Evolutionary conservation across 2,888 invertebrate genomes (phyloP), one percentile per base, ranked within the genome.

Genomic region (Mantis religiosa): DNA sequence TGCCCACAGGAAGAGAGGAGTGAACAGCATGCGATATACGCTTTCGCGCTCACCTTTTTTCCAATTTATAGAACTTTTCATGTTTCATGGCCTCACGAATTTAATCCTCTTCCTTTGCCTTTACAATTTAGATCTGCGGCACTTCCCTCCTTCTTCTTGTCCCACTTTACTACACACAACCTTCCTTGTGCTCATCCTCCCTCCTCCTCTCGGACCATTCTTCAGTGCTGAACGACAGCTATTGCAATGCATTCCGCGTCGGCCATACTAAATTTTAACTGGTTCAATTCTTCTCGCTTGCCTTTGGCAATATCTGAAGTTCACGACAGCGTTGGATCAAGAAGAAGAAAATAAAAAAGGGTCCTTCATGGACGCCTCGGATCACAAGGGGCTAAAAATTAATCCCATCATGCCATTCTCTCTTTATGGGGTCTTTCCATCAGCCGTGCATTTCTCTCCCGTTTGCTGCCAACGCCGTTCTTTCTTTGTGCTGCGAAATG

Each of bases 161-260:
- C 85, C 20, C 28, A 47, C 85, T 83, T 83, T 54, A 41, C 41
- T 28, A 28, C 30, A 41, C 20, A 83, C 85, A 30, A 82, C 34
- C 41, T 28, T 47, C 83, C 81, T n/a, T 71, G n/a, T 83, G 85
- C 82, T 82, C 81, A 41, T 85, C 83, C 85, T 41, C 82, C 41
- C 82, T 27, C 71, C 27, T 87, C 86, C 81, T 30, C 86, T 15
- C 54, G 20, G 47, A 28, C 47, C 87, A 87, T 87, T 87, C 84
- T 30, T 84, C 88, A 88, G 83, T 41, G 87, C 47, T 41, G 41
- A 47, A 41, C 87, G 89, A 89, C 89, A 89, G 88, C 89, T 89
- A 89, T 89, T 89, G 89, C 89, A 34, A 89, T 89, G 89, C 88
- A 85, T 89, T 89, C 89, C 88, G 88, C 85, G 88, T 88, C 87